phyloP scores from a whole-genome alignment of 2,113 vertebrate genomes.

The Osmerus eperlanus region DNA sequence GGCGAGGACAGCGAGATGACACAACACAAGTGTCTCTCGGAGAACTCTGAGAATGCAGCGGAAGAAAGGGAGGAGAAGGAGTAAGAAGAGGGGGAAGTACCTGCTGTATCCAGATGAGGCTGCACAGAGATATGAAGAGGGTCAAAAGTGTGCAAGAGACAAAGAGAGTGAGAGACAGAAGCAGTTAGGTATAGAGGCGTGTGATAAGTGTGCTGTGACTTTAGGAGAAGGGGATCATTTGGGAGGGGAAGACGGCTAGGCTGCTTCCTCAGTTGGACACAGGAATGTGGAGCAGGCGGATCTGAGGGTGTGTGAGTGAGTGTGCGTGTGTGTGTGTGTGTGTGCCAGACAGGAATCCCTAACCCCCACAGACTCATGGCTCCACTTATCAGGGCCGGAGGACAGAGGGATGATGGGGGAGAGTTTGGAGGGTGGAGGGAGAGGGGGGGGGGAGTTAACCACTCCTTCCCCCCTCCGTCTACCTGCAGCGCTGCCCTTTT shows the following conservation, averaged over 20 bases:
- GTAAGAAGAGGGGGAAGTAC: background rate
- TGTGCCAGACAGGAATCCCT: constrained; percentile 74
- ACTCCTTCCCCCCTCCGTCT: background rate
- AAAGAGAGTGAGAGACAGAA: constrained; percentile 44
- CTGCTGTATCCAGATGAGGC: background rate
- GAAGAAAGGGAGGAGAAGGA: background rate
- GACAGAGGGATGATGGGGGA: constrained; percentile 48
- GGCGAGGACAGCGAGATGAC: background rate
- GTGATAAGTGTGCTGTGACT: constrained; percentile 61
- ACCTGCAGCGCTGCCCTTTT: constrained; percentile 29
- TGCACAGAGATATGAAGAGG: background rate
- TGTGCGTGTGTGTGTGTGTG: constrained; percentile 65
- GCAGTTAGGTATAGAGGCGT: constrained; percentile 41
- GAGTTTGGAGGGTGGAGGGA: background rate
- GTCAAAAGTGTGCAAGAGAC: constrained; percentile 29
- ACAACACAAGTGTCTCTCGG: background rate
- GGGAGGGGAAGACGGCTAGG: constrained; percentile 68
- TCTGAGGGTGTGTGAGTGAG: constrained; percentile 61
- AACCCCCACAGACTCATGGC: constrained; percentile 73
- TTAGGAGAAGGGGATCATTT: constrained; percentile 69
- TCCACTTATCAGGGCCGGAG: constrained; percentile 71
- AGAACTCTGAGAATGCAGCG: background rate
- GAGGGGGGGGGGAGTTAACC: background rate
- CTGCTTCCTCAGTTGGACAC: constrained; percentile 71
- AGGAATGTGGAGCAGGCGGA: constrained; percentile 78